Conservation (phyloP, 1,140 invertebrate genomes). For the Brachionus paranguensis region DNA sequence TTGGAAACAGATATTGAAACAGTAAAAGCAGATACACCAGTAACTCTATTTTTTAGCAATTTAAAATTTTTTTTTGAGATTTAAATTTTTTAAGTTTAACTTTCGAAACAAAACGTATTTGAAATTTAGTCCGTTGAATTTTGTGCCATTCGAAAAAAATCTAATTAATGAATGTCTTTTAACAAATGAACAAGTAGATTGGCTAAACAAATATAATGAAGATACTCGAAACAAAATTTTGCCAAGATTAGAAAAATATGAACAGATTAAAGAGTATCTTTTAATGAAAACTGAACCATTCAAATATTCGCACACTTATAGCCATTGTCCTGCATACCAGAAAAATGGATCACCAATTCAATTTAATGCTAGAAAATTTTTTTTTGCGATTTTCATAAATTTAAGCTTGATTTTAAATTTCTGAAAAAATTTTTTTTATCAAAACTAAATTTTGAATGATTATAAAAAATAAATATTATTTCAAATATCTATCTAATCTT, state of each 20-base stretch:
- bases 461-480: too few relatives aligned
- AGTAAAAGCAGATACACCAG: neutral
- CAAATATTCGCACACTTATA: conserved; percentile 2
- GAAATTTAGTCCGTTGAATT: conserved; percentile 81
- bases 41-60: neutral
- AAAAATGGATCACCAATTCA: neutral
- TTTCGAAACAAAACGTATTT: conserved; percentile 53
- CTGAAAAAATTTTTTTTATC: neutral
- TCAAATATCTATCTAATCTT: too few relatives aligned
- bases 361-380: neutral
- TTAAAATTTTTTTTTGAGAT: neutral
- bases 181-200: conserved; percentile 58
- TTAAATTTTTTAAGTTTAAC: neutral
- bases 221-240: neutral
- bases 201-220: conserved; percentile 74
- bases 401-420: neutral
- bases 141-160: conserved; percentile 85
- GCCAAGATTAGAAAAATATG: conserved; percentile 19
- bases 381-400: neutral
- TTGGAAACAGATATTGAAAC: conserved; percentile 83
- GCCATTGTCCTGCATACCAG: neutral
- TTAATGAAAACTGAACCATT: conserved; percentile 18
- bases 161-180: conserved; percentile 74
- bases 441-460: neutral
- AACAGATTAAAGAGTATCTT: neutral